Percentiles rank a stretch among this genome's conserved stretches.
Evolutionary conservation across 2,888 invertebrate species (phyloP).

Genomic region (Pteria penguin): DNA sequence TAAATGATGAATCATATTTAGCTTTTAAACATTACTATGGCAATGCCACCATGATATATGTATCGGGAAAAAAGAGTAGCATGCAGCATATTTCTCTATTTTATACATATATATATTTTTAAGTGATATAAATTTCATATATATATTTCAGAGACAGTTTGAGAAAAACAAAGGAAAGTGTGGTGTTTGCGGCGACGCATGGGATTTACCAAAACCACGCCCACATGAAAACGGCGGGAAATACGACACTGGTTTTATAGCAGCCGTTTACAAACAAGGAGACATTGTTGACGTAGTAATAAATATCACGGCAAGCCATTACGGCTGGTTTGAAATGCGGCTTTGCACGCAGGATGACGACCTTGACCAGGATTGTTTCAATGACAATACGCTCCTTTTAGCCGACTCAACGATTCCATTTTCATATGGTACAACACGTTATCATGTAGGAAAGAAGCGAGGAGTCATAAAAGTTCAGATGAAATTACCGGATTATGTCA

Average conservation of each 20-base stretch:
- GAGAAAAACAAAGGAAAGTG: constrained; percentile 27
- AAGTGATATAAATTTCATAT: no score
- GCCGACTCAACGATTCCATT: neutral
- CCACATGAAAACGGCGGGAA: constrained; percentile 35
- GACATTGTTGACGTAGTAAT: constrained; percentile 27
- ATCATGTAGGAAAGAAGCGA: neutral
- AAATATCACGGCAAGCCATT: constrained; percentile 37
- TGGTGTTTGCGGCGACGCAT: constrained; percentile 41
- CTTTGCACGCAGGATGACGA: constrained; percentile 26
- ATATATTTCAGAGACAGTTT: constrained; percentile 35
- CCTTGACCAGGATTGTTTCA: constrained; percentile 23
- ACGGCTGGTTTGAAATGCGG: constrained; percentile 39
- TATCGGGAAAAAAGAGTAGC: no score
- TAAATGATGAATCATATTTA: no score
- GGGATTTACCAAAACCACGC: constrained; percentile 30
- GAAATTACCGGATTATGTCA: constrained; percentile 30
- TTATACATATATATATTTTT: neutral
- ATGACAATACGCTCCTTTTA: constrained; percentile 16
- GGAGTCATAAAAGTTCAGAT: constrained; percentile 16
- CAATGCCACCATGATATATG: no score
- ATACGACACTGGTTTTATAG: constrained; percentile 23
- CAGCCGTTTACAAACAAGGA: constrained; percentile 17
- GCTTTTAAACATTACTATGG: no score
- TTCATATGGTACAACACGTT: neutral
- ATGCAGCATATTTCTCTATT: neutral